Conservation (phyloP, 2,797 vertebrate genomes). For the Acanthurus lineatus region DNA sequence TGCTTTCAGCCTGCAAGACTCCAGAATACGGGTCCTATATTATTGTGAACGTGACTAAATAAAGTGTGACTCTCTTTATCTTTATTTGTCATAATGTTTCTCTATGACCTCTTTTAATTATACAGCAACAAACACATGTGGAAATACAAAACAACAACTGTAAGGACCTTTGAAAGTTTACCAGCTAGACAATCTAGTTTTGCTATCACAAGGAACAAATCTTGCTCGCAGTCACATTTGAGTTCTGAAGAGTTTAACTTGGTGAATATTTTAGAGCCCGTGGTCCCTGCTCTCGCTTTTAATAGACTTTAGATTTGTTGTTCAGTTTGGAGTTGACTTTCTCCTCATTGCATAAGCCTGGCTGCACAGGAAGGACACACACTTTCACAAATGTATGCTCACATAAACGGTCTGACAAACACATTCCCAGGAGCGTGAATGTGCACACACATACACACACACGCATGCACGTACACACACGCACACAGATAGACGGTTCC, state of each 20-base stretch:
- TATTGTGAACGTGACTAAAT: background rate
- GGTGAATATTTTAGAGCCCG: constrained; percentile 62
- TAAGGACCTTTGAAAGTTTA: background rate
- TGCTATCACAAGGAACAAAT: background rate
- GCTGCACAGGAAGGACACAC: constrained; percentile 44
- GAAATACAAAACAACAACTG: background rate
- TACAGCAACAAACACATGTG: too few relatives aligned
- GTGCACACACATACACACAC: background rate
- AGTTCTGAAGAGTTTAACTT: constrained; percentile 51
- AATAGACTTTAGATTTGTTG: constrained; percentile 57
- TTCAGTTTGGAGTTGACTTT: constrained; percentile 55
- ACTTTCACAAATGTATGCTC: constrained; percentile 31
- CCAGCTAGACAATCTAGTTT: constrained; percentile 6
- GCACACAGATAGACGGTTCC: constrained; percentile 22
- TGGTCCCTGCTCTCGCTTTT: constrained; percentile 38
- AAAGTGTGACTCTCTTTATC: background rate
- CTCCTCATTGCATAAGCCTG: constrained; percentile 67
- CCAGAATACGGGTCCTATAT: background rate
- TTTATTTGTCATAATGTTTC: background rate
- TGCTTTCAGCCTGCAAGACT: background rate
- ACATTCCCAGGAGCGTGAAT: constrained; percentile 1
- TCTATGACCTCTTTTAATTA: background rate
- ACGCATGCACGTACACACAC: background rate
- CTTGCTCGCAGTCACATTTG: constrained; percentile 31
- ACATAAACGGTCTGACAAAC: constrained; percentile 37